phyloP scores from a whole-genome alignment of 2,113 vertebrate species.

The Gymnocephalus cernua region DNA sequence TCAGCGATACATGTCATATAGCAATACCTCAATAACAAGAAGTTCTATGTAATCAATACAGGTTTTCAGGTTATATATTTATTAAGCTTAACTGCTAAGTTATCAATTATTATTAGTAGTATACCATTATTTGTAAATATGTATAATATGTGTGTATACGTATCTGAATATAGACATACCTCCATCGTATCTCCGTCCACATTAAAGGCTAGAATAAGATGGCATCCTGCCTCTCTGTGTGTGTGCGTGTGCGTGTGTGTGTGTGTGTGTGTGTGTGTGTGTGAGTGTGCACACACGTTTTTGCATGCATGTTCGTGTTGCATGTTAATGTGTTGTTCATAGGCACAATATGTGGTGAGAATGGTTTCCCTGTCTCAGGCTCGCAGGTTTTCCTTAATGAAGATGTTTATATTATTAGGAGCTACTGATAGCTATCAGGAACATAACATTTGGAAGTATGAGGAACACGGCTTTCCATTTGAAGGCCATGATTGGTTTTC shows the following conservation, averaged over 20 bases:
- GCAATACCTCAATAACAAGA: constrained; percentile 86
- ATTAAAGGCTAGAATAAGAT: constrained; percentile 75
- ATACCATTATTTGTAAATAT: constrained; percentile 84
- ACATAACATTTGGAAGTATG: constrained; percentile 25
- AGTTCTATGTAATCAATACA: constrained; percentile 88
- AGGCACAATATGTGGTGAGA: constrained; percentile 74
- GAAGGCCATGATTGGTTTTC: constrained; percentile 31
- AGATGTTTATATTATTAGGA: constrained; percentile 5
- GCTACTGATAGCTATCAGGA: constrained; percentile 31
- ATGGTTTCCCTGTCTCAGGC: constrained; percentile 50
- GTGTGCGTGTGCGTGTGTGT: too few species aligned
- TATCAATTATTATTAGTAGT: constrained; percentile 88
- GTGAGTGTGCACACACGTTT: neutral
- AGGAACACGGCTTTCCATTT: constrained; percentile 41
- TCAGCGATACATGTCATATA: constrained; percentile 86
- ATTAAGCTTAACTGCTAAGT: constrained; percentile 88
- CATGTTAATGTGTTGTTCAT: constrained; percentile 52
- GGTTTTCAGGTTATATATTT: constrained; percentile 86
- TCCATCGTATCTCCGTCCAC: constrained; percentile 64
- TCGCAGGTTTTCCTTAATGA: constrained; percentile 33
- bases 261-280: constrained; percentile 28
- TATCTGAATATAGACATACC: constrained; percentile 80
- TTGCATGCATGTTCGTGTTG: constrained; percentile 10
- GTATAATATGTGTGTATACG: constrained; percentile 80
- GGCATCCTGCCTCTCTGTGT: constrained; percentile 59